phyloP scores from a whole-genome alignment of 2,797 vertebrate species.

The Hipposideros larvatus region DNA sequence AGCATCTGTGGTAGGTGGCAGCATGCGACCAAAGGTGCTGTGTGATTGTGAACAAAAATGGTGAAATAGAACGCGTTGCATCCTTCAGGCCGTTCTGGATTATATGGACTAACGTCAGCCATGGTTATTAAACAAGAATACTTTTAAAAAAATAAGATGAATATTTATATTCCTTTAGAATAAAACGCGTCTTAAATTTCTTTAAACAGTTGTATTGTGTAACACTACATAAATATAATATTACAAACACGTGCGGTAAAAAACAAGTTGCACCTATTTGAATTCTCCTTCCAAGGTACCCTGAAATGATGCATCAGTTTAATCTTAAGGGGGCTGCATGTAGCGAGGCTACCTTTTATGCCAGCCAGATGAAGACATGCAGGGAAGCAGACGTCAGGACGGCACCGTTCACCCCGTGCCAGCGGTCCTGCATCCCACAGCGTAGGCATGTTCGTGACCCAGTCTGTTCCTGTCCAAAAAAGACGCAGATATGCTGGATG shows the following conservation, averaged over 20 bases:
- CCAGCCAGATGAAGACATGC: not conserved
- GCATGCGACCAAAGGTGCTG: not conserved
- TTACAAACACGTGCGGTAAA: conserved; percentile 2
- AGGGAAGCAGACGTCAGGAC: fast-evolving
- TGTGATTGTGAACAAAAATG: not conserved
- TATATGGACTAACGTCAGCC: not conserved
- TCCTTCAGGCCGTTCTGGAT: not conserved
- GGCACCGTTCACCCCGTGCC: fast-evolving
- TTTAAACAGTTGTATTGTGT: not conserved
- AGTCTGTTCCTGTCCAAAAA: fast-evolving
- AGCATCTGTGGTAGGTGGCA: not conserved
- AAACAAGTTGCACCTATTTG: not conserved
- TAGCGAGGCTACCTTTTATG: not conserved
- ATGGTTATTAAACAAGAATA: not conserved
- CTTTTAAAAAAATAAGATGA: conserved; percentile 1
- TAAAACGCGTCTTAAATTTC: conserved; percentile 51
- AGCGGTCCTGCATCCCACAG: not conserved
- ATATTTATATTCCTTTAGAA: conserved; percentile 43
- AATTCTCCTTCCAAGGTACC: not conserved
- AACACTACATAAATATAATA: not conserved
- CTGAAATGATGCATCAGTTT: not conserved
- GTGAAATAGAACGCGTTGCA: not conserved
- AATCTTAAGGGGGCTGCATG: not conserved
- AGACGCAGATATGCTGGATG: not conserved
- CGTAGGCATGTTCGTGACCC: fast-evolving